Base-by-base conservation (phyloP, 1,140 invertebrate genomes). In the Danaus plexippus region DNA sequence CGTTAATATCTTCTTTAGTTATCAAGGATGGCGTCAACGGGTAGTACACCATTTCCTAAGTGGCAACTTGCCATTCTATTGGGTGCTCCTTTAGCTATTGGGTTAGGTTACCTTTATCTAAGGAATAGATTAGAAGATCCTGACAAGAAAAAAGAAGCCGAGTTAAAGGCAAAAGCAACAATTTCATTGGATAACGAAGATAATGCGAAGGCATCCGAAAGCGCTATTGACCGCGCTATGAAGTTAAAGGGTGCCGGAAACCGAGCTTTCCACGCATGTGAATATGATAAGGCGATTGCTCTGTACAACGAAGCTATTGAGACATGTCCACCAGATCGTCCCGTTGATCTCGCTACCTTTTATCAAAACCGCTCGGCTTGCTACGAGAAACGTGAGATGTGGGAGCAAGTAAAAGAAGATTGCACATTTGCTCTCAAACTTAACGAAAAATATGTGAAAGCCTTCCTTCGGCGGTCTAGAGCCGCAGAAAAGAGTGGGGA, bases 341-440 rank as follows among this genome's bases (percentile, higher is more conserved):
- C 87, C 40, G 88, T 90, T 3, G 94, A 95, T 64, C 80, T 98
- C 46, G 92, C 97, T 5, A 97, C 94, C 10, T 97, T 96, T 81
- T 98, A 97, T 86, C 97, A 98, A 83, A 99, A 99, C 76, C 91
- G 96, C 75, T 97, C 97, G 6, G 97, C 97, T 43, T 94, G 96
- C 18, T 96, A 96, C 88, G 97, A 98, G 85, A 95, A 97, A 78
- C 88, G 97, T 87, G 94, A 94, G 85, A 95, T 96, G 80, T 95
- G 92, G 89, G 90, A 91, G 56, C 89, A 92, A 61, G 96, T 98
- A 0, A 92, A 96, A 67, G 90, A 92, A 61, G 97, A 98, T 80
- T 98, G 96, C 80, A 91, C 92, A 4, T 91, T 90, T 82, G 96
- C 97, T 5, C 87, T 99, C 18, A 90, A 95, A 76, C 88, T 94